Base-by-base conservation (phyloP, 2,888 invertebrate genomes). In the Pristionchus arcanus region DNA sequence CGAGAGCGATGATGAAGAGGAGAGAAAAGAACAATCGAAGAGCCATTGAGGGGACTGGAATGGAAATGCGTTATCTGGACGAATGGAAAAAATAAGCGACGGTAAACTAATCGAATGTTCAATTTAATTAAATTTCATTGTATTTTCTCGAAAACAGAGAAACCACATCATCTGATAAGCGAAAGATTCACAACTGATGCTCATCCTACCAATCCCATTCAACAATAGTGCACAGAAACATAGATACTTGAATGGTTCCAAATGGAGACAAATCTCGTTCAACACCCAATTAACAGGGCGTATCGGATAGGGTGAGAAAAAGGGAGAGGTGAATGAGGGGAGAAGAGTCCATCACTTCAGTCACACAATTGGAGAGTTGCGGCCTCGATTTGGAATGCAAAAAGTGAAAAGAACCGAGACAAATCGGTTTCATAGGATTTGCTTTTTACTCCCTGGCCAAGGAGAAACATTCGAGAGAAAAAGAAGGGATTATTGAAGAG, bases 231-330 rank as follows among this genome's bases (percentile, higher is more conserved):
- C 37, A 37, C 19, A 85, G 59, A 85, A 34, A 21, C 21, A 66
- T 15, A 86, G 19, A 59, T 15, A 86, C 53, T 31, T 55, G 21
- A 55, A 53, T 68, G 19, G 63, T 37, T 55, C 37, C 21, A 59
- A 85, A 71, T 15, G 15, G 68, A 31, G 16, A 3, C 4, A 25
- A 81, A 81, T 81, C 81, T 81, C 81, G 81, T 81, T 81, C 81
- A 81, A 81, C 19, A 81, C 37, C 81, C 81, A 81, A 81, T 81
- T 81, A 49, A 81, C 28, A 42, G 81, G 81, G 81, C 81, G 81
- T 53, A 53, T 25, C 42, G 81, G 37, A 81, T 81, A 11, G 81
- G 81, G 77, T 21, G 71, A 74, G 31, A 74, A 74, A 74, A 74
- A 42, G 25, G 31, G 37, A 42, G 74, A 19, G 37, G 5, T 2